Evolutionary conservation across 2,797 vertebrate genomes (phyloP).

Genomic region (Chloroceryle inda): DNA sequence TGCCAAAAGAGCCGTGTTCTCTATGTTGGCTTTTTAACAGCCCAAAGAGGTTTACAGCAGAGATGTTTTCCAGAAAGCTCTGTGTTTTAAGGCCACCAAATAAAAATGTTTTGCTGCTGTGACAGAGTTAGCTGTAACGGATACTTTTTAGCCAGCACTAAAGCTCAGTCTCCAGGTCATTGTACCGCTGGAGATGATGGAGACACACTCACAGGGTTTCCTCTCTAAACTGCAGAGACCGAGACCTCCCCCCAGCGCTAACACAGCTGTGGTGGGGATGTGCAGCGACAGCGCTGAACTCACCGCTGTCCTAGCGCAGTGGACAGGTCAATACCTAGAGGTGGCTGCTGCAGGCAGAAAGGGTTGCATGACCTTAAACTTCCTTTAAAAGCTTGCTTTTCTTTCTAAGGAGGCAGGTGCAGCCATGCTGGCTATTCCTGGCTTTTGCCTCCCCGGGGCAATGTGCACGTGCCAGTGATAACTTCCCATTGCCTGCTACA

Average conservation of each 20-base stretch:
- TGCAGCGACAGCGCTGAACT: background rate
- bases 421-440: background rate
- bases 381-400: slow-evolving; percentile 20
- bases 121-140: slow-evolving; percentile 15
- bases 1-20: background rate
- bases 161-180: background rate
- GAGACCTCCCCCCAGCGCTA: background rate
- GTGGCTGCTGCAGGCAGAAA: background rate
- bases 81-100: slow-evolving; percentile 40
- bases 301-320: background rate
- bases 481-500: background rate
- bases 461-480: background rate
- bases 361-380: background rate
- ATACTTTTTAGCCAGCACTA: slow-evolving; percentile 16
- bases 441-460: slow-evolving; percentile 9
- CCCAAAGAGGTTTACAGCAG: background rate
- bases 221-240: background rate
- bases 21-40: background rate
- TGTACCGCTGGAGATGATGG: background rate
- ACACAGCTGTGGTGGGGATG: fast-evolving
- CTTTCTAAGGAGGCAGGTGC: background rate
- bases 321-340: background rate
- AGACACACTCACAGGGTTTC: background rate
- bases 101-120: slow-evolving; percentile 43
- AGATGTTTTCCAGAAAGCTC: slow-evolving; percentile 29